Evolutionary conservation across 2,797 vertebrate species (phyloP).

Genomic region (Lophotriccus pileatus): DNA sequence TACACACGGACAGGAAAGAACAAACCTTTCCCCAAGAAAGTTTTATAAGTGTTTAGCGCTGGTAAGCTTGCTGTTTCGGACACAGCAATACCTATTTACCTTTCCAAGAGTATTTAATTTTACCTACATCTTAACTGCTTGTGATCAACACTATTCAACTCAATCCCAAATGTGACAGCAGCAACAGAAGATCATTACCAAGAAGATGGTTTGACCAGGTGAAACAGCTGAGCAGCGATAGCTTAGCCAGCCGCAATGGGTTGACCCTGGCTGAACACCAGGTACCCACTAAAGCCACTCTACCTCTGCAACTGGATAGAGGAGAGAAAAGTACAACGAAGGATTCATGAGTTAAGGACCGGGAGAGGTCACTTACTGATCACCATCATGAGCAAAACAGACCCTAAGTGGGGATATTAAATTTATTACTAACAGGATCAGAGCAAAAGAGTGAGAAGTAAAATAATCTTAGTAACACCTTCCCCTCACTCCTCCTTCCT

Average conservation of each 20-base stretch:
- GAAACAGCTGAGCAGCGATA: background rate
- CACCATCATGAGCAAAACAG: background rate
- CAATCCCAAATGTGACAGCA: background rate
- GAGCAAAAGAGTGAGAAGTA: too few species aligned
- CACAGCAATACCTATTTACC: background rate
- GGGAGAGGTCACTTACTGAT: background rate
- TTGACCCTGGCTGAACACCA: too few species aligned
- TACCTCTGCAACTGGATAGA: too few species aligned
- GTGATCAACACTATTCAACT: background rate
- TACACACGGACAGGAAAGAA: accelerated
- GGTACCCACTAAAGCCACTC: too few species aligned
- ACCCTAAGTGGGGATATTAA: background rate
- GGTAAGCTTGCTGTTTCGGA: background rate
- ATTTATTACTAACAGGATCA: background rate
- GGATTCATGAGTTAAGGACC: too few species aligned
- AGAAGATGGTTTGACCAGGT: background rate
- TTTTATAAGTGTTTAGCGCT: background rate
- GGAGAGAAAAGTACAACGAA: too few species aligned
- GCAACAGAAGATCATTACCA: background rate
- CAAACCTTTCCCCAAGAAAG: background rate
- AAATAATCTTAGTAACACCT: too few species aligned
- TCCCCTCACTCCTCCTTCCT: background rate
- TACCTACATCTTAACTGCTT: background rate
- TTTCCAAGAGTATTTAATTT: background rate
- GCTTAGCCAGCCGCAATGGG: background rate